Base-by-base conservation (phyloP, 2,113 vertebrate genomes). In the Turdus rufiventris region DNA sequence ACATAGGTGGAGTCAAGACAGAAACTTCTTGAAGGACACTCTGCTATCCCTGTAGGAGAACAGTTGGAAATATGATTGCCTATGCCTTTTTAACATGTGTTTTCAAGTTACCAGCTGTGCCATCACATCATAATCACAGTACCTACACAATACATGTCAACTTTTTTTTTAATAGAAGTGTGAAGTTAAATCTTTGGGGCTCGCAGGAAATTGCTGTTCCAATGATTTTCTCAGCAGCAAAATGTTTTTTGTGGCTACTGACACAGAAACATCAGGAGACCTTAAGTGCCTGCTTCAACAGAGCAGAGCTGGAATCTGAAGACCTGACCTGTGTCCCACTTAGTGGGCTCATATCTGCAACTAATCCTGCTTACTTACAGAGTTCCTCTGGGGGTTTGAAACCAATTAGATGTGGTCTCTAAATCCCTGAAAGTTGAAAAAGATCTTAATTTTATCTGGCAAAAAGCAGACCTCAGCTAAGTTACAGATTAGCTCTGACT, bases 201-300 rank as follows among this genome's bases (percentile, higher is more conserved):
- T 83, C n/a, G 63, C 54, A 91, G 90, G 91, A 94, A 89, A 81
- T 68, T 78, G 85, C 67, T 18, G 2, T 84, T 90, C 42, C 74
- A 43, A 54, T 84, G 92, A 87, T 96, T 91, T 96, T 91, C 88
- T 94, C 60, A 34, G 88, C 94, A 80, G 93, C 75, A 54, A 90
- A 95, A 86, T 18, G 6, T 72, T 95, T 93, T 93, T 90, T 83
- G 75, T 50, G 48, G 94, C 94, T 96, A 94, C 94, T 93, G 89
- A 92, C 84, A 92, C 77, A 78, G 92, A 95, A 96, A 89, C 95
- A 96, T 97, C 97, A 95, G 97, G 98, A 97, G 89, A 95, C 97
- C 97, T n/a, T 95, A 97, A 98, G 98, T 97, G 98, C 97, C 98
- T 98, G 97, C 94, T 89, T 87, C 33, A 18, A 91, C 78, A 82